These are phyloP conservation scores for Geococcyx californianus DNA, from an alignment of 2,113 vertebrate species.

Conservation along the genomic window DNA sequence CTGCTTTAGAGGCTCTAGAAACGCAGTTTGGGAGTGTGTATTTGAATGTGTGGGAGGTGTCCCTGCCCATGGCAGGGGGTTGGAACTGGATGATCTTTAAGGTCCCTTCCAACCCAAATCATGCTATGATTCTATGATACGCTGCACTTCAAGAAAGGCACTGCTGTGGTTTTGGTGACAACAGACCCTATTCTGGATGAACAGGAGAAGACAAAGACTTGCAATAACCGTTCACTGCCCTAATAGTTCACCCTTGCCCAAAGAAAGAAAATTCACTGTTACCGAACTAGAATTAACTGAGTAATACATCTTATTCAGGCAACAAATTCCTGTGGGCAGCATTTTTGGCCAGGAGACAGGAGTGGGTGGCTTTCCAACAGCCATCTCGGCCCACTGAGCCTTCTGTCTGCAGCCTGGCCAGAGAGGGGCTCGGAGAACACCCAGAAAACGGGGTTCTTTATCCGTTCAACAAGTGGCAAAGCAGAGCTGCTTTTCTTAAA, in stretches of 20 bases:
- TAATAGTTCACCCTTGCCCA: neutral
- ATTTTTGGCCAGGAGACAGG: neutral
- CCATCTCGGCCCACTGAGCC: neutral
- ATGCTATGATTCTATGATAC: neutral
- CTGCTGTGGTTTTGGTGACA: neutral
- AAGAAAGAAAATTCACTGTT: neutral
- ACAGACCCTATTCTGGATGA: neutral
- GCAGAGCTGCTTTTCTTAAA: no score
- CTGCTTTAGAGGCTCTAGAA: neutral
- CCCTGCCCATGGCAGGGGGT: no score
- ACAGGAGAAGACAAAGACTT: neutral
- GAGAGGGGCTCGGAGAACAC: neutral
- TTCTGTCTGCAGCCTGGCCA: neutral
- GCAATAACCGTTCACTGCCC: neutral
- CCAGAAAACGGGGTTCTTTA: neutral
- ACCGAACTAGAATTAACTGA: neutral
- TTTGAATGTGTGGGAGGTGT: neutral
- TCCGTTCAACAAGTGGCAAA: neutral
- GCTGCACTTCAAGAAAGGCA: neutral
- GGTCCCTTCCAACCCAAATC: no score
- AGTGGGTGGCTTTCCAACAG: neutral
- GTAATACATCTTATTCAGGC: conserved; percentile 12
- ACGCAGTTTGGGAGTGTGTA: neutral
- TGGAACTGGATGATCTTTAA: no score
- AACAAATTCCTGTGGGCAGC: conserved; percentile 19